Evolutionary conservation across 2,888 invertebrate genomes (phyloP).

Genomic region (Diplazon laetatorius): DNA sequence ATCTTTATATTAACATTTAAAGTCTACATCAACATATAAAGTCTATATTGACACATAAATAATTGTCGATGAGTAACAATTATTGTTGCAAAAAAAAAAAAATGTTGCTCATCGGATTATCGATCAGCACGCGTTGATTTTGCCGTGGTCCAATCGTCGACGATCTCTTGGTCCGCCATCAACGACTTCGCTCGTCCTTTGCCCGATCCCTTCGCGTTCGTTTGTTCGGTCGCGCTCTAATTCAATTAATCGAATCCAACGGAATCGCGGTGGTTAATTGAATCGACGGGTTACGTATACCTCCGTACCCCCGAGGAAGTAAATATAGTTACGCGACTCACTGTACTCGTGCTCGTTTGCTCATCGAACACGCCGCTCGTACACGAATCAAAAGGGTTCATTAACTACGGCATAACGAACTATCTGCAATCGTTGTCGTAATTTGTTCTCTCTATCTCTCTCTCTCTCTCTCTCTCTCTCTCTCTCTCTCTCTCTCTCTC

Average conservation of each 20-base stretch:
- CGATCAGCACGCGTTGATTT: slow-evolving; percentile 9
- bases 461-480: background rate
- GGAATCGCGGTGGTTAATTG: slow-evolving; percentile 53
- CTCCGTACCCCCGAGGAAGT: slow-evolving; percentile 33
- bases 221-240: slow-evolving; percentile 28
- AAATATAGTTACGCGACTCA: slow-evolving; percentile 38
- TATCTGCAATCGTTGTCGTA: slow-evolving; percentile 29
- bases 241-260: slow-evolving; percentile 54
- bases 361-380: background rate
- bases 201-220: background rate
- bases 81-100: no score
- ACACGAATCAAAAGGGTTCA: slow-evolving; percentile 42
- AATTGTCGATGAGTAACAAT: background rate
- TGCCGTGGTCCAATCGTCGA: slow-evolving; percentile 25
- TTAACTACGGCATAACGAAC: slow-evolving; percentile 47
- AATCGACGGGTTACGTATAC: slow-evolving; percentile 43
- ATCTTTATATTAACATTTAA: no score
- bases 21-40: no score
- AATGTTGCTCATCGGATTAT: slow-evolving; percentile 41
- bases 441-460: background rate
- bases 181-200: background rate
- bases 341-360: slow-evolving; percentile 9
- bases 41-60: no score
- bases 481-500: background rate
- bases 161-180: slow-evolving; percentile 23